phyloP scores from a whole-genome alignment of 2,888 invertebrate species.

The Dendrolimus houi region DNA sequence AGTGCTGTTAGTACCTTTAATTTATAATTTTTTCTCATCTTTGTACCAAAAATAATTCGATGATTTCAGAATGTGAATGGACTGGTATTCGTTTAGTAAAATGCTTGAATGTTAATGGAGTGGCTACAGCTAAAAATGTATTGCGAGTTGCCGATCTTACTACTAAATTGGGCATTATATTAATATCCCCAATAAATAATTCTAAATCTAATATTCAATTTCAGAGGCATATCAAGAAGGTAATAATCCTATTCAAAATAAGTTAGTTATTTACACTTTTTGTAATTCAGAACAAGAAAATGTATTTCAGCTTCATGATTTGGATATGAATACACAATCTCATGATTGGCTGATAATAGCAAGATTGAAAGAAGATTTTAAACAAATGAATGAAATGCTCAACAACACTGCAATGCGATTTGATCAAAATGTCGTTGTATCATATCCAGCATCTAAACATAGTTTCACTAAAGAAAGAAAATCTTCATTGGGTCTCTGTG shows the following conservation, averaged over 20 bases:
- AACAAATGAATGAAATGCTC: slow-evolving; percentile 38
- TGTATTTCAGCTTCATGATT: slow-evolving; percentile 39
- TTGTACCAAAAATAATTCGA: too few species aligned
- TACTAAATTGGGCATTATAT: slow-evolving; percentile 37
- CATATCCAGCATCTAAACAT: slow-evolving; percentile 25
- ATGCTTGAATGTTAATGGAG: slow-evolving; percentile 54
- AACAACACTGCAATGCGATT: slow-evolving; percentile 51
- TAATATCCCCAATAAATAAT: slow-evolving; percentile 31
- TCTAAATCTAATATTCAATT: slow-evolving; percentile 29
- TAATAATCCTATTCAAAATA: slow-evolving; percentile 11
- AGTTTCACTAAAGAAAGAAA: slow-evolving; percentile 1
- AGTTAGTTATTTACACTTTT: neutral
- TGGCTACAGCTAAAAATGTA: slow-evolving; percentile 38
- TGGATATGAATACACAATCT: slow-evolving; percentile 44
- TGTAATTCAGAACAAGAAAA: neutral
- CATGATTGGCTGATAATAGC: slow-evolving; percentile 54
- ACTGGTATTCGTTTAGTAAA: slow-evolving; percentile 46
- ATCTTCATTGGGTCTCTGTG: slow-evolving; percentile 28
- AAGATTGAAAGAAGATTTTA: slow-evolving; percentile 37
- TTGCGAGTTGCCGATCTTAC: slow-evolving; percentile 19
- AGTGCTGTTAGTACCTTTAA: too few species aligned
- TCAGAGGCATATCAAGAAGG: slow-evolving; percentile 32
- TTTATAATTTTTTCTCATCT: too few species aligned
- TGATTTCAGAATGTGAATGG: slow-evolving; percentile 45
- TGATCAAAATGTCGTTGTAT: slow-evolving; percentile 52